These are phyloP conservation scores for Maconellicoccus hirsutus DNA, from an alignment of 1,140 invertebrate species.

Conservation along the genomic window DNA sequence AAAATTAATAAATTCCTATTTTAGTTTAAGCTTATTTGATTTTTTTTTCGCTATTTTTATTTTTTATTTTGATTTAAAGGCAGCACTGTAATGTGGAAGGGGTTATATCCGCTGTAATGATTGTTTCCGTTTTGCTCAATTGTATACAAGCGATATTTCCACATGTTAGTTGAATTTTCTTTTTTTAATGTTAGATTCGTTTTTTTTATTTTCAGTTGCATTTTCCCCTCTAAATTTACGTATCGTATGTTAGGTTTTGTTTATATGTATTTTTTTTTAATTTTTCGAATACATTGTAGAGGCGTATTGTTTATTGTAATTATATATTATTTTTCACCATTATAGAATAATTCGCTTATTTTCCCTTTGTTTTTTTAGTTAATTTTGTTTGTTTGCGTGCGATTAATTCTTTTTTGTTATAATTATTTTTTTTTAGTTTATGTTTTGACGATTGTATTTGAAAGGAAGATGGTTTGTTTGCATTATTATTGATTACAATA, in stretches of 20 bases:
- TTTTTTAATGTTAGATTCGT: neutral
- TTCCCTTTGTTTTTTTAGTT: slow-evolving; percentile 15
- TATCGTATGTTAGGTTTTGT: neutral
- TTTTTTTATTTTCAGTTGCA: neutral
- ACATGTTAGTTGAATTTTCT: neutral
- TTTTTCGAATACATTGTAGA: neutral
- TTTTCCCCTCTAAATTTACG: neutral
- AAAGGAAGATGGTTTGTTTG: slow-evolving; percentile 19
- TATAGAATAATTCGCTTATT: slow-evolving; percentile 17
- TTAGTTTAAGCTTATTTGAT: neutral
- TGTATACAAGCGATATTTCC: neutral
- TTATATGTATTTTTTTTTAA: neutral
- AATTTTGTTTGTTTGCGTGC: slow-evolving; percentile 22
- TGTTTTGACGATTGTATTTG: slow-evolving; percentile 1
- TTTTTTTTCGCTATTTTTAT: neutral
- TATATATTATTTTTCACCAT: slow-evolving; percentile 19
- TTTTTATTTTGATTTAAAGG: neutral
- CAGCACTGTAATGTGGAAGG: too few species aligned
- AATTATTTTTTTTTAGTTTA: slow-evolving; percentile 20
- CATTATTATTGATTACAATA: slow-evolving; percentile 17
- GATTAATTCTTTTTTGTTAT: slow-evolving; percentile 18
- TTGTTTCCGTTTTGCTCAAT: neutral
- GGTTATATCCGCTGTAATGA: neutral
- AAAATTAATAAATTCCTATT: neutral
- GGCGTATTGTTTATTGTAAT: slow-evolving; percentile 11